Evolutionary conservation across 2,888 invertebrate genomes (phyloP).

Genomic region (Physocephala rufipes): DNA sequence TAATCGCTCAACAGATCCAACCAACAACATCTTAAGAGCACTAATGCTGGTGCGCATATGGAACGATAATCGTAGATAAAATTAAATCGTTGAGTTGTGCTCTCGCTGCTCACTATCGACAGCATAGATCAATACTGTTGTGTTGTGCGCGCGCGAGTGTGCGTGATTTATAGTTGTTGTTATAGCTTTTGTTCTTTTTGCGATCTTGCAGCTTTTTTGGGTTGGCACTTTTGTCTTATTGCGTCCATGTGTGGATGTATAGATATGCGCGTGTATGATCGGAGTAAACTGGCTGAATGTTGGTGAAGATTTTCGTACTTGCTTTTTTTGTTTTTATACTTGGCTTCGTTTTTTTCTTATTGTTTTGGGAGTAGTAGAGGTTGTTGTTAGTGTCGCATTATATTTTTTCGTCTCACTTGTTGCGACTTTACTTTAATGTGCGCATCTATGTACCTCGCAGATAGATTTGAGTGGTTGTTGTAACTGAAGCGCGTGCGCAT

Average conservation of each 20-base stretch:
- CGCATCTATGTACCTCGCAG: slow-evolving; percentile 31
- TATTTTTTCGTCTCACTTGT: slow-evolving; percentile 19
- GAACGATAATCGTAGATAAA: slow-evolving; percentile 18
- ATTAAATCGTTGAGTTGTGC: no score
- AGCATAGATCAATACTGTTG: background rate
- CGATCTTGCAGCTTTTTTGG: background rate
- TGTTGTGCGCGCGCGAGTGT: no score
- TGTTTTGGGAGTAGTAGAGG: no score
- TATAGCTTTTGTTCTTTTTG: background rate
- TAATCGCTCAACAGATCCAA: no score
- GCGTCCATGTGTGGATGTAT: no score
- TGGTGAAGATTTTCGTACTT: background rate
- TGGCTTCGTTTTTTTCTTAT: background rate
- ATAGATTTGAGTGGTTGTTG: slow-evolving; percentile 53
- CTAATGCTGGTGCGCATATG: slow-evolving; percentile 1
- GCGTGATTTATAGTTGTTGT: no score
- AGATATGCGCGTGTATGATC: no score
- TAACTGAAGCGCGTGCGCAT: slow-evolving; percentile 60
- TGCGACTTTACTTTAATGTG: slow-evolving; percentile 30
- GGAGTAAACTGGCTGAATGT: background rate
- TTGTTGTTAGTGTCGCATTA: background rate
- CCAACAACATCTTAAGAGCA: background rate
- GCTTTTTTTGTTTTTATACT: background rate
- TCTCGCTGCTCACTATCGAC: background rate
- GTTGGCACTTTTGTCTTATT: no score